phyloP scores from a whole-genome alignment of 37 sponge, comb jelly and placozoan species.

The Hormiphora californensis region DNA sequence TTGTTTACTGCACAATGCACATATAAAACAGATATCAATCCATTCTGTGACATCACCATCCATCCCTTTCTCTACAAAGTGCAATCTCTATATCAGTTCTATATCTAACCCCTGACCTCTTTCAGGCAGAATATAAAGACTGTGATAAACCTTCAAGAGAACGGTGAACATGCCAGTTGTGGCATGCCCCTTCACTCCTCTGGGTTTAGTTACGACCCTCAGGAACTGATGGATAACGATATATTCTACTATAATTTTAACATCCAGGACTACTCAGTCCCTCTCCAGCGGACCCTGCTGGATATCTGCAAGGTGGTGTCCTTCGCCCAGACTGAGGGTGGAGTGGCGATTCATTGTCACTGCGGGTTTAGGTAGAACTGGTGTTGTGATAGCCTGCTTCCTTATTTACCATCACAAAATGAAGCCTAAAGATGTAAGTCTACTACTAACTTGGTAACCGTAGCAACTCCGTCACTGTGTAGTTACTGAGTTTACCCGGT shows the following conservation, averaged over 20 bases:
- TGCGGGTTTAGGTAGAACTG: slow-evolving; percentile 73
- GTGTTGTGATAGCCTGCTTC: slow-evolving; percentile 90
- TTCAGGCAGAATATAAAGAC: slow-evolving; percentile 69
- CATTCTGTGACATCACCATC: no score
- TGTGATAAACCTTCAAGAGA: slow-evolving; percentile 85
- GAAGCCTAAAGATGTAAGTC: slow-evolving; percentile 65
- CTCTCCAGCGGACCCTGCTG: slow-evolving; percentile 64
- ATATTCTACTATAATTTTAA: slow-evolving; percentile 53
- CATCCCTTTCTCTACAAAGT: no score
- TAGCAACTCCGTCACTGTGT: neutral
- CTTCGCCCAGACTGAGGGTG: slow-evolving; percentile 74
- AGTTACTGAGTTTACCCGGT: no score
- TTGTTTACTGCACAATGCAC: no score
- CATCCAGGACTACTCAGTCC: no score
- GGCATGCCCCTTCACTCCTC: slow-evolving; percentile 75
- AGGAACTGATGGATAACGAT: slow-evolving; percentile 74
- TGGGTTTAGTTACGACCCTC: slow-evolving; percentile 87
- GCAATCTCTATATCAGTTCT: neutral
- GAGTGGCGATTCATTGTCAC: slow-evolving; percentile 56
- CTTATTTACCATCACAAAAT: slow-evolving; percentile 70
- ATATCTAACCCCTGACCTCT: neutral
- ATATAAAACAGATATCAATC: no score
- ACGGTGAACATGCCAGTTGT: slow-evolving; percentile 85
- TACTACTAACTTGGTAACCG: slow-evolving; percentile 62
- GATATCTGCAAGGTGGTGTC: slow-evolving; percentile 86